These are phyloP conservation scores for Tyria jacobaeae DNA, from an alignment of 2,888 invertebrate species.

Conservation along the genomic window DNA sequence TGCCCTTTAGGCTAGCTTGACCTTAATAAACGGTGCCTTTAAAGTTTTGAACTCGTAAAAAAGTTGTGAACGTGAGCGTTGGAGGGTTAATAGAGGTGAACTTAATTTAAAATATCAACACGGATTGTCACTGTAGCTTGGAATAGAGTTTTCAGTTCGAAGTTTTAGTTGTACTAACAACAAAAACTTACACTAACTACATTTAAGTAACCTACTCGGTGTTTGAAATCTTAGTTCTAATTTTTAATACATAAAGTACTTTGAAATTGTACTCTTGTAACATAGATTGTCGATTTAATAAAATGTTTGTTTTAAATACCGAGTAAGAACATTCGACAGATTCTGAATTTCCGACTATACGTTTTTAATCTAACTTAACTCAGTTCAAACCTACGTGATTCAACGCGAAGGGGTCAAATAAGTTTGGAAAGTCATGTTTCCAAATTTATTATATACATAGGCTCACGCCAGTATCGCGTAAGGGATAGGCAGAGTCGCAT, in stretches of 20 bases:
- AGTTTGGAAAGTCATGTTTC: conserved; percentile 1
- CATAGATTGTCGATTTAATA: background rate
- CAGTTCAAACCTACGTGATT: conserved; percentile 15
- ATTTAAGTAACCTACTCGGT: no score
- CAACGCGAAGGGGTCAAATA: background rate
- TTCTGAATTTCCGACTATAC: no score
- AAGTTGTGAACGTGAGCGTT: conserved; percentile 58
- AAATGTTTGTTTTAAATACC: background rate
- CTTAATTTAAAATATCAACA: conserved; percentile 48
- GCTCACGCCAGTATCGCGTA: no score
- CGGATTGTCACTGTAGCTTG: conserved; percentile 11
- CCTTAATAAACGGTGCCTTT: conserved; percentile 65
- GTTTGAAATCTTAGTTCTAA: no score
- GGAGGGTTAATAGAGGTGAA: conserved; percentile 50
- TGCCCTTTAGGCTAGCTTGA: conserved; percentile 64
- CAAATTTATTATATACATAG: no score
- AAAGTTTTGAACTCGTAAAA: conserved; percentile 62
- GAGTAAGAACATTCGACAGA: no score
- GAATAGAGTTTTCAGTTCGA: background rate
- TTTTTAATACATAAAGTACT: no score
- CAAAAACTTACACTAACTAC: no score
- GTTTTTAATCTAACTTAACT: background rate
- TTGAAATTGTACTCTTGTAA: no score
- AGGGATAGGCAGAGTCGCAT: no score
- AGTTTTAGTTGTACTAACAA: no score